A percentile compares a stretch with the other conserved stretches of the same genome.
These are phyloP conservation scores for Engraulis encrasicolus DNA, from an alignment of 2,113 vertebrate species.

Conservation along the genomic window DNA sequence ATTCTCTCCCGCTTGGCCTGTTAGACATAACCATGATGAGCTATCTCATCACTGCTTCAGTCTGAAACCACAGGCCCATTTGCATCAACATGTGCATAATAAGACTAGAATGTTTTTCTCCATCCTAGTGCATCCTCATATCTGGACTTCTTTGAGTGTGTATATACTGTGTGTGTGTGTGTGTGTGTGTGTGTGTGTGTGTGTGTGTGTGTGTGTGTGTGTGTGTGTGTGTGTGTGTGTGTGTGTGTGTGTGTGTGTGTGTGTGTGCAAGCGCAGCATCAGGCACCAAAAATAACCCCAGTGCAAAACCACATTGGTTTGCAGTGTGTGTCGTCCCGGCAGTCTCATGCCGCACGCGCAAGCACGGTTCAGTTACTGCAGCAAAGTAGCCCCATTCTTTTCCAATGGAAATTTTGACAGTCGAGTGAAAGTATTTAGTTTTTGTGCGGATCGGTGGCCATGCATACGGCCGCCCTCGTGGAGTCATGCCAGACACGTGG, in stretches of 20 bases:
- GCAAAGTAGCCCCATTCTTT: constrained; percentile 22
- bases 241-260: too few relatives aligned
- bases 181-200: too few relatives aligned
- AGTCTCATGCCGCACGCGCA: constrained; percentile 8
- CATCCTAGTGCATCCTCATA: background rate
- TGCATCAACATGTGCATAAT: background rate
- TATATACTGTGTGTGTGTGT: too few relatives aligned
- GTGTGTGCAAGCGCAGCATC: constrained; percentile 5
- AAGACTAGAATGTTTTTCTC: background rate
- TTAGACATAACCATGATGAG: too few relatives aligned
- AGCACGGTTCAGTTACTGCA: constrained; percentile 27
- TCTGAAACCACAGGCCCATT: background rate
- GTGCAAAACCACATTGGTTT: constrained; percentile 15
- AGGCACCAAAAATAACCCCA: constrained; percentile 32
- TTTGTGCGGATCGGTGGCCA: background rate
- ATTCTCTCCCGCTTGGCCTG: too few relatives aligned
- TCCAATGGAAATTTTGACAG: constrained; percentile 27
- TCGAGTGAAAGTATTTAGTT: constrained; percentile 25
- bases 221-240: too few relatives aligned
- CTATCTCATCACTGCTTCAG: background rate
- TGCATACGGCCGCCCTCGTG: constrained; percentile 14
- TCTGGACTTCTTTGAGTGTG: background rate
- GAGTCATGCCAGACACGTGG: constrained; percentile 20
- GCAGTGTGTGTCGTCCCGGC: constrained; percentile 9
- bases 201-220: too few relatives aligned